Percentiles rank a stretch among this genome's conserved stretches.
Conservation (phyloP, 2,113 vertebrate species). For the Rallus limicola region DNA sequence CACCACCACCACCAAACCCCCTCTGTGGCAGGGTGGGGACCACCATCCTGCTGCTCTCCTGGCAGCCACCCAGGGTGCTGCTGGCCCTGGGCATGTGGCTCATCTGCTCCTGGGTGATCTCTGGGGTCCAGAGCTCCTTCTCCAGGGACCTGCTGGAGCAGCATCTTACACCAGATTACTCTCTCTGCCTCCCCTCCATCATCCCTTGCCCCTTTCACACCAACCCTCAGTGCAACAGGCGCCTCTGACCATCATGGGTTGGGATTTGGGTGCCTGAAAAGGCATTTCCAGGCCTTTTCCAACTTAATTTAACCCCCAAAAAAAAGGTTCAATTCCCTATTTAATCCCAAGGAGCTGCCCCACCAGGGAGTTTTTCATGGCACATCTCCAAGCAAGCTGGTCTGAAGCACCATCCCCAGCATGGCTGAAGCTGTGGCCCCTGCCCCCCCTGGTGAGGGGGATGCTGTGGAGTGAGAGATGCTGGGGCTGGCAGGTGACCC, state of each 20-base stretch:
- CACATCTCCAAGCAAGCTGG: fast-evolving
- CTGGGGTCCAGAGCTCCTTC: not conserved
- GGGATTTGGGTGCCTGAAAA: not conserved
- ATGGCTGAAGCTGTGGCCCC: fast-evolving
- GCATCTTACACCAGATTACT: not conserved
- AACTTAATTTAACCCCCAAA: too few species aligned
- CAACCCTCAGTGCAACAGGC: not conserved
- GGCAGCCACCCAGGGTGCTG: fast-evolving
- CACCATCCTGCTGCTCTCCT: not conserved
- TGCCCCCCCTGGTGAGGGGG: too few species aligned
- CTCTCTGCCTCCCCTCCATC: not conserved
- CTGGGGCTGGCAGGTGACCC: not conserved
- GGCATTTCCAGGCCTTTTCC: too few species aligned
- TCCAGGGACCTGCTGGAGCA: not conserved
- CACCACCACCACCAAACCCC: too few species aligned
- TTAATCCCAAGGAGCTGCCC: too few species aligned
- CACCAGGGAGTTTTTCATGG: not conserved
- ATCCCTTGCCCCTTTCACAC: not conserved
- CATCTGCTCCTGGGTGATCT: fast-evolving
- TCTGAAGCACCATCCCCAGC: not conserved
- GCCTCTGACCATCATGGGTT: not conserved
- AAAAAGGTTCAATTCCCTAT: too few species aligned
- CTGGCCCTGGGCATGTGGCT: not conserved
- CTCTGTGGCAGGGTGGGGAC: not conserved
- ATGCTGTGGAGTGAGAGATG: not conserved